A percentile compares a stretch with the other conserved stretches of the same genome.
These are phyloP conservation scores for Crypturellus undulatus DNA, from an alignment of 2,113 vertebrate genomes.

Conservation along the genomic window DNA sequence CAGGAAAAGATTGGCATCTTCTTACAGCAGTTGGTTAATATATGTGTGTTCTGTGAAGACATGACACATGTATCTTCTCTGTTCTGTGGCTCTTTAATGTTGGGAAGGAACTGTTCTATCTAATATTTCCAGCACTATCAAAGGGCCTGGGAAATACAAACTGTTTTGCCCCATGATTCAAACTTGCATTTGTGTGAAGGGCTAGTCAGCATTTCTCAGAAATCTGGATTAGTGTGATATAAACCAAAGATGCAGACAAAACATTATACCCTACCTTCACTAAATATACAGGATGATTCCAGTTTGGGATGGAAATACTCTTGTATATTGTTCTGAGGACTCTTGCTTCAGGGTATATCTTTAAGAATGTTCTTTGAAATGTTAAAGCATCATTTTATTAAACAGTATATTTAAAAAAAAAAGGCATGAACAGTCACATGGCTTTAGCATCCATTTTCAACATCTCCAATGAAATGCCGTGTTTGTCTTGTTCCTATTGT, in stretches of 20 bases:
- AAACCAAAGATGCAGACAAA: slow-evolving; percentile 54
- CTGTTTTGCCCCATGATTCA: neutral
- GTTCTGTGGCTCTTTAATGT: neutral
- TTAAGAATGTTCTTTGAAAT: slow-evolving; percentile 38
- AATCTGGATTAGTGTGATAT: neutral
- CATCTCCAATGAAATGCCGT: slow-evolving; percentile 48
- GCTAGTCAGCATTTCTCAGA: slow-evolving; percentile 34
- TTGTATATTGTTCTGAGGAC: slow-evolving; percentile 26
- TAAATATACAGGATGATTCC: neutral
- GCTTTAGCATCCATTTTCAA: slow-evolving; percentile 46
- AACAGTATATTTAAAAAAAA: slow-evolving; percentile 31
- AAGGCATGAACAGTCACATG: slow-evolving; percentile 58
- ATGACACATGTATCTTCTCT: neutral
- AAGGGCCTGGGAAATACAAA: neutral
- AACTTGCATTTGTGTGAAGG: neutral
- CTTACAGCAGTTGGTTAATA: neutral
- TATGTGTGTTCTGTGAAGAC: fast-evolving
- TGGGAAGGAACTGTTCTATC: neutral
- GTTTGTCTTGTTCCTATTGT: slow-evolving; percentile 38
- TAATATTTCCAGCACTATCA: neutral
- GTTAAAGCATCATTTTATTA: slow-evolving; percentile 35
- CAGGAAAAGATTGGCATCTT: fast-evolving
- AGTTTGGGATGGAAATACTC: neutral
- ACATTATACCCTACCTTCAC: neutral
- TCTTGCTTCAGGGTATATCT: slow-evolving; percentile 23